Base-by-base conservation (phyloP, 2,113 vertebrate species). In the Proteles cristata region DNA sequence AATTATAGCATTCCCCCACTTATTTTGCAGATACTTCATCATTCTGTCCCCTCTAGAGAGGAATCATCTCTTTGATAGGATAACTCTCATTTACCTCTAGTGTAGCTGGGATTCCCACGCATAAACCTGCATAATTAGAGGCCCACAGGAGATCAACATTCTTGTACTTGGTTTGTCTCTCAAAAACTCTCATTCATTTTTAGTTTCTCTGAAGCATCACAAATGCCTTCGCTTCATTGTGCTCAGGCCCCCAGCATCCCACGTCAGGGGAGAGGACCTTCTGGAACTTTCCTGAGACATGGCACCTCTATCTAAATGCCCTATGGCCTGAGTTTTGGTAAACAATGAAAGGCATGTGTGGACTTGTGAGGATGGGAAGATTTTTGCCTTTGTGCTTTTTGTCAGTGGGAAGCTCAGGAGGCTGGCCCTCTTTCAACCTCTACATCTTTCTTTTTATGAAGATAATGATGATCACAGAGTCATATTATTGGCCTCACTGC, bases 401-500 rank as follows among this genome's bases (percentile, higher is more conserved):
- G 97, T 93, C 43, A 45, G 77, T 83, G 89, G 73, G 95, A 94
- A 93, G 77, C 45, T 71, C 45, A 8, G 39, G 76, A 66, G 74
- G 7, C 84, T 88, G 90, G 97, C 84, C 53, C 71, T 7, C 1
- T 31, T 94, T 96, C 96, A 96, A 68, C 69, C 92, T 96, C 84
- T 48, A 90, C 58, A 55, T 83, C 94, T 97, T 83, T 93, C 97
- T 96, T 97, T 96, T 97, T 94, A 93, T 90, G 88, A 96, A 84
- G 80, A 97, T 96, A 80, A 89, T 95, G 88, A 85, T 95, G 95
- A 96, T 89, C 94, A 80, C 92, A 96, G 84, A 94, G 65, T 85
- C 94, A 50, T 84, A 50, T 76, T 33, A n/a, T 45, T 95, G 90
- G 65, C 65, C 65, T 93, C 92, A 95, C 96, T 39, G 97, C 25